Evolutionary conservation across 2,888 invertebrate genomes (phyloP), one percentile per base, ranked within the genome.

Genomic region (Chrysina gloriosa): DNA sequence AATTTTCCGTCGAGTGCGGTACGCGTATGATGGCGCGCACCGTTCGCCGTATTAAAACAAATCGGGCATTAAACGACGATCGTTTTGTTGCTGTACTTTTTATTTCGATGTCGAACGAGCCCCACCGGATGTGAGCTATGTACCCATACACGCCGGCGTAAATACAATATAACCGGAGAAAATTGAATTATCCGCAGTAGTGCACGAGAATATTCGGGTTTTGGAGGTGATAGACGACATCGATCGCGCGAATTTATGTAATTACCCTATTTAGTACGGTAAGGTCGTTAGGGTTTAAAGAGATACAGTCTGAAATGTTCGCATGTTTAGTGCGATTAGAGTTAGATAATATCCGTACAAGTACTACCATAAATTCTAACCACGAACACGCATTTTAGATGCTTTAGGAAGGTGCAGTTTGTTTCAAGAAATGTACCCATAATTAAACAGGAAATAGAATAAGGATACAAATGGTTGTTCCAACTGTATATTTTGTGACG

Each of bases 11-110:
- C 31, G 19, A 52, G 52, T 34, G 21, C n/a, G 16, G 52, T 9
- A 52, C 31, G 14, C n/a, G 31, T n/a, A 23, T n/a, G 21, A 45
- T 21, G 21, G 16, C 21, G 31, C 31, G 31, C 9, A 29, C 31
- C 14, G 52, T n/a, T 21, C 9, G 14, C 16, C 7, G 19, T 52
- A 29, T 31, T 52, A 52, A 52, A 52, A 52, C 52, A 52, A 52
- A 52, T 52, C 52, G 31, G 31, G 52, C 52, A 52, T 34, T 52
- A 52, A 52, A 52, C 52, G 52, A 31, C 11, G 31, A 52, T 29
- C 52, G 52, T 52, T 52, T 31, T 29, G 29, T 52, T 31, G 16
- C 31, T 31, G n/a, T 48, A 16, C 16, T 27, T 52, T 29, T 11
- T 52, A 7, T 9, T 52, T 52, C 19, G 29, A 31, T 52, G 31